Base-by-base conservation (phyloP, 2,888 invertebrate species). In the Conus canariensis region DNA sequence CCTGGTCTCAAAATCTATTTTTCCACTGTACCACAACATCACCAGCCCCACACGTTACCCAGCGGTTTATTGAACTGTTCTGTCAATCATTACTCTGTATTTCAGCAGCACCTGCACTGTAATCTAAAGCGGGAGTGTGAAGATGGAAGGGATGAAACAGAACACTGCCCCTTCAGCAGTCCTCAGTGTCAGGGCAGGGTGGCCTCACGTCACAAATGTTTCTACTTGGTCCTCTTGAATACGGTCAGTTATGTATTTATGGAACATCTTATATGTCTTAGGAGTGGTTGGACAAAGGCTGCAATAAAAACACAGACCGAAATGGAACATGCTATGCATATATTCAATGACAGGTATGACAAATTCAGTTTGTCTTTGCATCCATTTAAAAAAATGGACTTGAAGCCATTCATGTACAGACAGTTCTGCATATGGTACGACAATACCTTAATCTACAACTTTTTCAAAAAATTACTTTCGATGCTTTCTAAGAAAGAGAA, bases 41-140 rank as follows among this genome's bases (percentile, higher is more conserved):
- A 74, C 9, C 74, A 10, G n/a, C 74, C 74, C 19, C 22, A 8
- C 5, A n/a, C 22, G n/a, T n/a, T 74, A n/a, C n/a, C n/a, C 74
- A 74, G n/a, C n/a, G 74, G 74, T 74, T n/a, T 74, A n/a, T 74
- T 74, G 9, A 74, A 74, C 74, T 74, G 74, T n/a, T 74, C 74
- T n/a, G 74, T 74, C 9, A 8, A 9, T 10, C 10, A 22, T n/a
- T 74, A 74, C 74, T 74, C n/a, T n/a, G 5, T n/a, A 6, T 74
- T n/a, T n/a, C 19, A n/a, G 22, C n/a, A 8, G 8, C n/a, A 74
- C n/a, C 25, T 74, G 74, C 6, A 74, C 74, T 74, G 74, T n/a
- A 74, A 74, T 74, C n/a, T 74, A n/a, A 74, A n/a, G n/a, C 6
- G 4, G n/a, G n/a, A 74, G 74, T 74, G 74, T 74, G 74, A 74